These are phyloP conservation scores for Hafferia zeledoni DNA, from an alignment of 2,797 vertebrate species.

Conservation along the genomic window DNA sequence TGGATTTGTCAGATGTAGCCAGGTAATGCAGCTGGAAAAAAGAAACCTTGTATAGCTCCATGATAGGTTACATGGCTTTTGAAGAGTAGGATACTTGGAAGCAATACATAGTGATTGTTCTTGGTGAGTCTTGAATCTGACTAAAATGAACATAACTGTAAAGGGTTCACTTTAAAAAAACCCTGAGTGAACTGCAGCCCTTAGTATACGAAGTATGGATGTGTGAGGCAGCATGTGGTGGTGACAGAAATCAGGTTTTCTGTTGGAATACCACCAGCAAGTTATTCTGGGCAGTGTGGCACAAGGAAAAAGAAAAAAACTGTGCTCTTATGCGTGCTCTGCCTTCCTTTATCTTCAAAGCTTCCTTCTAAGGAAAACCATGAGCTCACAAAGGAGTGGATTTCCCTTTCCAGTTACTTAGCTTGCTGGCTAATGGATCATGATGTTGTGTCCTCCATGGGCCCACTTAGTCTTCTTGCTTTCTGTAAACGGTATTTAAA, in stretches of 20 bases:
- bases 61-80: neutral
- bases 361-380: neutral
- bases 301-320: rapidly evolving
- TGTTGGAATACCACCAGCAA: neutral
- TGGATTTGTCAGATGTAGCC: neutral
- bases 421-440: neutral
- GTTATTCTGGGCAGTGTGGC: neutral
- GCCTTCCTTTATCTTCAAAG: neutral
- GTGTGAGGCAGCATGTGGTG: neutral
- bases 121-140: neutral
- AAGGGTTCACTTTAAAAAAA: neutral
- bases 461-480: neutral
- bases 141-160: neutral
- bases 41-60: neutral
- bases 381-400: neutral
- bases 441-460: neutral
- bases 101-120: neutral
- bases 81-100: neutral
- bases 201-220: neutral
- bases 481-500: neutral
- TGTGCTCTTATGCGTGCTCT: neutral
- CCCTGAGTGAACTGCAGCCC: neutral
- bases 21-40: neutral
- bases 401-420: neutral
- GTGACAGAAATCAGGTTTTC: neutral